Percentiles rank a stretch among this genome's conserved stretches.
Conservation (phyloP, 2,113 vertebrate genomes). For the Platanista minor region DNA sequence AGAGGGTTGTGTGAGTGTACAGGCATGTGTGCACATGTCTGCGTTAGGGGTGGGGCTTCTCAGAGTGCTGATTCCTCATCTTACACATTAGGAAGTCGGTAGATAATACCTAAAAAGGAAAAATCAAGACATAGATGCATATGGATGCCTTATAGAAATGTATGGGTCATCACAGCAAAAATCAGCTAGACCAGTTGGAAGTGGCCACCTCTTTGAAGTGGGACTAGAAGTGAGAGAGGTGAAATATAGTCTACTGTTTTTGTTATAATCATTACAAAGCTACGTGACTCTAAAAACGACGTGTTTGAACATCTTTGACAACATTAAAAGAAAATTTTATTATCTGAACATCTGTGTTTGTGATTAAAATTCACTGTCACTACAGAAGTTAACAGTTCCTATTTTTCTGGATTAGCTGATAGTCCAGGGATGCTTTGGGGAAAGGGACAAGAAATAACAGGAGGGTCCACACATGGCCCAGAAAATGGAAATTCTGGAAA, state of each 20-base stretch:
- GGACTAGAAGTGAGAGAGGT: no score
- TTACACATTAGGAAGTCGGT: neutral
- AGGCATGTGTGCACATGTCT: fast-evolving
- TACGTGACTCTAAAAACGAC: neutral
- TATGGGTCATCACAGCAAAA: neutral
- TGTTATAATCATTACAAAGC: neutral
- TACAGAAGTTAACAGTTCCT: neutral
- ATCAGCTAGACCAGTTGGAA: no score
- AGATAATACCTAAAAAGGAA: neutral
- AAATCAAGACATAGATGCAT: neutral
- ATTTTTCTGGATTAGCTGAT: neutral
- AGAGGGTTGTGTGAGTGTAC: no score
- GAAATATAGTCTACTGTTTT: neutral
- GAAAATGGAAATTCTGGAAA: neutral
- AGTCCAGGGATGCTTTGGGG: neutral
- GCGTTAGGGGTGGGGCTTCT: fast-evolving
- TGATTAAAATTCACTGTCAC: neutral
- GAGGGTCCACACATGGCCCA: neutral
- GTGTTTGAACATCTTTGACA: neutral
- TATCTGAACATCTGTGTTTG: neutral
- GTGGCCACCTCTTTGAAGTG: neutral
- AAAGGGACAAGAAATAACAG: neutral
- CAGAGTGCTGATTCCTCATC: neutral
- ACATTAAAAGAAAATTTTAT: neutral
- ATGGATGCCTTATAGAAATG: neutral